phyloP scores from a whole-genome alignment of 2,888 invertebrate genomes.

The Andricus quercusramuli region DNA sequence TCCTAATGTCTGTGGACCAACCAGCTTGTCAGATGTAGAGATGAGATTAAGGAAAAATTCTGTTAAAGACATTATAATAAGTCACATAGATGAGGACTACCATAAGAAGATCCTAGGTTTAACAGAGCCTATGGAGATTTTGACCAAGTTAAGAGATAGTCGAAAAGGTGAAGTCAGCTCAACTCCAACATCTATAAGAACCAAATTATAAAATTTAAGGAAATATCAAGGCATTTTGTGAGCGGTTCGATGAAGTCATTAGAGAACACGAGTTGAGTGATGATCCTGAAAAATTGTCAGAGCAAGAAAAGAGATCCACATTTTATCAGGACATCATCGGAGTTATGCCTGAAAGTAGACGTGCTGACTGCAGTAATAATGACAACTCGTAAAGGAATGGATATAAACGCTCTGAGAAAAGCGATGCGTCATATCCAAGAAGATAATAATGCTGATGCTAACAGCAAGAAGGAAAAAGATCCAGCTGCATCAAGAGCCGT shows the following conservation, averaged over 20 bases:
- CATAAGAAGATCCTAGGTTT: no score
- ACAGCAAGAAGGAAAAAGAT: slow-evolving; percentile 34
- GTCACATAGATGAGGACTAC: no score
- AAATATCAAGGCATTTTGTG: no score
- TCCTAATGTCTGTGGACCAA: no score
- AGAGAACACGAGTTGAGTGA: slow-evolving; percentile 48
- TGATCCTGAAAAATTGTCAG: slow-evolving; percentile 44
- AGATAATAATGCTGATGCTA: slow-evolving; percentile 44
- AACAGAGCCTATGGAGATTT: no score
- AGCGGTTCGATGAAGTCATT: slow-evolving; percentile 51
- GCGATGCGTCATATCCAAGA: slow-evolving; percentile 47
- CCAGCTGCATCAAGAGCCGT: slow-evolving; percentile 41
- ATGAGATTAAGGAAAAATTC: no score
- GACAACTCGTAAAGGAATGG: slow-evolving; percentile 52
- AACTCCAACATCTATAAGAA: no score
- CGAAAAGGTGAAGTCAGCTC: no score
- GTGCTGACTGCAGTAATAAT: slow-evolving; percentile 47
- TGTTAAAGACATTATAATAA: no score
- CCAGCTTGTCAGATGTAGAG: no score
- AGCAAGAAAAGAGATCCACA: slow-evolving; percentile 47
- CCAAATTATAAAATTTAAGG: no score
- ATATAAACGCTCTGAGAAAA: slow-evolving; percentile 48
- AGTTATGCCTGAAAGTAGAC: slow-evolving; percentile 48
- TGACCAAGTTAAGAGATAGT: no score
- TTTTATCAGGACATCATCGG: slow-evolving; percentile 55